Percentiles rank a stretch among this genome's conserved stretches.
Evolutionary conservation across 2,888 invertebrate genomes (phyloP).

Genomic region (Drosophila mettleri): DNA sequence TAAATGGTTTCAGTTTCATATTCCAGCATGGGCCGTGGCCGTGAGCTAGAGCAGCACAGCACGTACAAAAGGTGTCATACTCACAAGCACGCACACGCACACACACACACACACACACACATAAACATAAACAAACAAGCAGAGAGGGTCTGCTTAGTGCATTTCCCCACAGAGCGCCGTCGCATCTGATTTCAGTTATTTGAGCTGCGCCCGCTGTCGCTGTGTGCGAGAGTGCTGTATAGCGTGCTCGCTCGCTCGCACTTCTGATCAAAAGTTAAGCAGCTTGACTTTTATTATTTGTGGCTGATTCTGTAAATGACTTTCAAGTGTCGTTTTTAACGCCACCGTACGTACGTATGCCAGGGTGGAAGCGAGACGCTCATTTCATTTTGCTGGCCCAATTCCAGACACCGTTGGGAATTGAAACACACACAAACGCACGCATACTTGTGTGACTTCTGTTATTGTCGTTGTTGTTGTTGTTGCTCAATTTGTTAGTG

Average conservation of each 20-base stretch:
- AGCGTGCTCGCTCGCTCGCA: conserved; percentile 42
- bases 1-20: conserved; percentile 75
- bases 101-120: not conserved
- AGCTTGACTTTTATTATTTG: conserved; percentile 80
- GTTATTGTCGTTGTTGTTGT: conserved; percentile 14
- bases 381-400: conserved; percentile 34
- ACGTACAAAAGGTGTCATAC: conserved; percentile 49
- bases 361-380: conserved; percentile 41
- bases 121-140: conserved; percentile 24
- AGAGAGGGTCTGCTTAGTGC: conserved; percentile 46
- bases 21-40: conserved; percentile 16
- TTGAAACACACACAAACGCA: conserved; percentile 26
- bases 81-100: conserved; percentile 21
- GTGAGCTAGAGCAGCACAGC: conserved; percentile 48
- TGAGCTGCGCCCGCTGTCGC: conserved; percentile 50
- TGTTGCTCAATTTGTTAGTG: conserved; percentile 59
- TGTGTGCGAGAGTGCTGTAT: conserved; percentile 6
- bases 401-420: conserved; percentile 56
- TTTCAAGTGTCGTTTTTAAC: conserved; percentile 66
- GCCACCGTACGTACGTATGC: conserved; percentile 54
- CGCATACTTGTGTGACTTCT: conserved; percentile 9
- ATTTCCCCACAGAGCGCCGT: conserved; percentile 53
- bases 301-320: conserved; percentile 77
- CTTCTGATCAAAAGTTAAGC: conserved; percentile 62
- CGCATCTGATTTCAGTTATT: conserved; percentile 77